Evolutionary conservation across 2,113 vertebrate species (phyloP).

Genomic region (Patagioenas fasciata): DNA sequence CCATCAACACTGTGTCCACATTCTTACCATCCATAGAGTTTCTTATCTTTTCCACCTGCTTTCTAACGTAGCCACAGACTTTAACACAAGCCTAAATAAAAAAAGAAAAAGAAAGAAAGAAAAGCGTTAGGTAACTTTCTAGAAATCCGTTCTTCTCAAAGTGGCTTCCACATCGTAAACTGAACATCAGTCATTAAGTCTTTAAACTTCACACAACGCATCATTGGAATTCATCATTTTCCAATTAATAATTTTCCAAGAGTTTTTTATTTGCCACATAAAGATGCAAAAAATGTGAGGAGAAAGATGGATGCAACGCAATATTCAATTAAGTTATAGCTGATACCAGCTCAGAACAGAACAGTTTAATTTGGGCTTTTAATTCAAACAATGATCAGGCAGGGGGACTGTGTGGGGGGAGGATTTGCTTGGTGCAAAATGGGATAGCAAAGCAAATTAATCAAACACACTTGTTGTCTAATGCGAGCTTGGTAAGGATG

Average conservation of each 20-base stretch:
- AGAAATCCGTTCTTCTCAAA: background rate
- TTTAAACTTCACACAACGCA: background rate
- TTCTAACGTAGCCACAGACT: slow-evolving; percentile 92
- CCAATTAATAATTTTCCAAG: background rate
- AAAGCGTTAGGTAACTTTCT: background rate
- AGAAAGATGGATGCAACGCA: background rate
- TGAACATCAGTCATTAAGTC: background rate
- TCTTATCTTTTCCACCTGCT: slow-evolving; percentile 94
- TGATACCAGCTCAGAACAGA: background rate
- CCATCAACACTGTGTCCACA: slow-evolving; percentile 94
- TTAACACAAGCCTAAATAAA: slow-evolving; percentile 90
- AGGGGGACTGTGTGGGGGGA: background rate
- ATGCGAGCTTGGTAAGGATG: background rate
- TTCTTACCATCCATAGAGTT: slow-evolving; percentile 99
- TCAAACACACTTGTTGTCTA: background rate
- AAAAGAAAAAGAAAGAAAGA: background rate
- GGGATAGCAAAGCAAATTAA: background rate
- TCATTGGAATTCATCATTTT: background rate
- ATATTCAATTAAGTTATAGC: background rate
- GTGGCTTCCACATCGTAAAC: background rate
- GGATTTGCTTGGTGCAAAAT: background rate
- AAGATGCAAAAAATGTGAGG: background rate
- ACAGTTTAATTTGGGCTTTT: background rate
- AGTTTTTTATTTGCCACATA: too few relatives aligned
- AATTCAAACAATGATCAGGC: background rate